phyloP scores from a whole-genome alignment of 1,140 invertebrate species.

The Tyrophagus putrescentiae region DNA sequence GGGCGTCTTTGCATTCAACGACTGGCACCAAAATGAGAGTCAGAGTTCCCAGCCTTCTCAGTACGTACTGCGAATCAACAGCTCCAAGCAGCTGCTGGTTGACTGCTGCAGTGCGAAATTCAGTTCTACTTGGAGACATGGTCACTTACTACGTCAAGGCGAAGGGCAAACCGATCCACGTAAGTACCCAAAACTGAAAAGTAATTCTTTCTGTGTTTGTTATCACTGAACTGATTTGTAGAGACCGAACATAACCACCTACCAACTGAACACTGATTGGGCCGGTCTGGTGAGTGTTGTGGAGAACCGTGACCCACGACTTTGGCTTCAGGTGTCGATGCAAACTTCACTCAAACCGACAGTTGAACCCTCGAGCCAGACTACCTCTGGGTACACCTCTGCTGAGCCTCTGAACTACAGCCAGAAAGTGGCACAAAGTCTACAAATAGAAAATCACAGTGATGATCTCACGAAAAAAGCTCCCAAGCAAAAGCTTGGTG shows the following conservation, averaged over 20 bases:
- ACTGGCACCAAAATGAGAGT: constrained; percentile 5
- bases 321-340: constrained; percentile 65
- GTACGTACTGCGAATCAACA: not conserved
- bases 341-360: not conserved
- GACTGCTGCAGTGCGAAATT: not conserved
- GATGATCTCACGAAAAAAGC: not conserved
- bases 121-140: not conserved
- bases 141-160: not conserved
- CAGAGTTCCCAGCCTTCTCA: not conserved
- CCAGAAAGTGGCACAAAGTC: not conserved
- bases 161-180: not conserved
- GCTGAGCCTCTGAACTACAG: not conserved
- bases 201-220: not conserved
- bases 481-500: not conserved
- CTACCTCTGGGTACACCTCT: not conserved
- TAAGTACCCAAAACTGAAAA: not conserved
- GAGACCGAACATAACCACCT: constrained; percentile 84
- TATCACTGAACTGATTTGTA: constrained; percentile 39
- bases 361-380: not conserved
- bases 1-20: not conserved
- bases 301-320: constrained; percentile 81
- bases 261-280: constrained; percentile 90
- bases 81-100: not conserved
- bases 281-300: constrained; percentile 88
- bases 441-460: not conserved